A percentile compares a stretch with the other conserved stretches of the same genome.
Evolutionary conservation across 1,140 invertebrate species (phyloP).

Genomic region (Potamilus streckersoni): DNA sequence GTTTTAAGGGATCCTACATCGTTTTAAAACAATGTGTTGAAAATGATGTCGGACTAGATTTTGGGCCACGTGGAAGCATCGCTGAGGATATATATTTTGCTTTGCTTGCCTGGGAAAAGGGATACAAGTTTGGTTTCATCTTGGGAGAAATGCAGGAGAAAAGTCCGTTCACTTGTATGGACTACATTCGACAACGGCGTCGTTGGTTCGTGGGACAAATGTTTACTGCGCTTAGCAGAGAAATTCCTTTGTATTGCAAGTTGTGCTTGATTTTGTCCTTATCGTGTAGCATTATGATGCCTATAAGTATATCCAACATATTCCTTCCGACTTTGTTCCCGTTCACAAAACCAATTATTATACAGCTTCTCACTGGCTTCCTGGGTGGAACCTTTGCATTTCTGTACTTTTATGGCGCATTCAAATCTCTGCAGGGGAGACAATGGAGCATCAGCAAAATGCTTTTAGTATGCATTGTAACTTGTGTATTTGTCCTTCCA

Average conservation of each 20-base stretch:
- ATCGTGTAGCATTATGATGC: constrained; percentile 96
- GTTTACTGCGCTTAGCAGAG: constrained; percentile 89
- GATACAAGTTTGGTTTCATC: constrained; percentile 65
- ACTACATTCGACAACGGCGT: constrained; percentile 95
- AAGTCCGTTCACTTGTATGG: constrained; percentile 92
- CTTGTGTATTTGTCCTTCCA: constrained; percentile 16
- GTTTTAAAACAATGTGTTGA: constrained; percentile 84
- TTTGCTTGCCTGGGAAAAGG: constrained; percentile 78
- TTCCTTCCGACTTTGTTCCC: constrained; percentile 85
- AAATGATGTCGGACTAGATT: constrained; percentile 90
- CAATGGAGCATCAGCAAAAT: constrained; percentile 78
- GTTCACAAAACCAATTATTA: constrained; percentile 79
- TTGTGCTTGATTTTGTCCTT: constrained; percentile 87
- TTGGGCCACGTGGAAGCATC: constrained; percentile 92
- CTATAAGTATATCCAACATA: constrained; percentile 90
- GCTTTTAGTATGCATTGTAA: constrained; percentile 74
- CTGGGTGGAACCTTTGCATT: constrained; percentile 91
- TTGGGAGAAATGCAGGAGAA: constrained; percentile 94
- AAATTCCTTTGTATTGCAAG: constrained; percentile 85
- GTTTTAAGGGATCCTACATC: constrained; percentile 81
- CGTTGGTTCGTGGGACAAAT: constrained; percentile 96
- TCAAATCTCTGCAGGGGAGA: constrained; percentile 92
- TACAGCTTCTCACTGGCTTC: constrained; percentile 89
- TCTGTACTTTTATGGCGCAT: constrained; percentile 95
- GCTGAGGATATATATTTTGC: constrained; percentile 96